Conservation (phyloP, 2,888 invertebrate genomes). For the Stramonita haemastoma region DNA sequence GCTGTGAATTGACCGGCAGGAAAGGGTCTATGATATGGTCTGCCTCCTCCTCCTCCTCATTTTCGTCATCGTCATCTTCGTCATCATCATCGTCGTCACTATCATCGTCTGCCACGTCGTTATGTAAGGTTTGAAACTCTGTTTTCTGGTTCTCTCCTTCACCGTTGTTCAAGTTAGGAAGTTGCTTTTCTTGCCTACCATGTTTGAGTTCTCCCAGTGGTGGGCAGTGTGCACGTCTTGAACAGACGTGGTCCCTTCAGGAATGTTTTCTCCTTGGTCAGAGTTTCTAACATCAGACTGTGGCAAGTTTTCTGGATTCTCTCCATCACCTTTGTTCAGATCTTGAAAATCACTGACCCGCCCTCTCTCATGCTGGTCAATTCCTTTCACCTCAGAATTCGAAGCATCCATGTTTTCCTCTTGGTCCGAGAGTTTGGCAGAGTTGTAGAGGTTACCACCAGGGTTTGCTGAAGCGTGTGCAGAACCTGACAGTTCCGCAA, state of each 20-base stretch:
- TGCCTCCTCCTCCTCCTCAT: not conserved
- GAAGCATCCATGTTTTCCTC: not conserved
- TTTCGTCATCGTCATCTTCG: not conserved
- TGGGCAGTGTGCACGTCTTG: not conserved
- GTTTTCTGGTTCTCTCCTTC: not conserved
- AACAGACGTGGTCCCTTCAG: too few relatives aligned
- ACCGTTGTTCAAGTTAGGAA: not conserved
- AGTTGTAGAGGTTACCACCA: not conserved
- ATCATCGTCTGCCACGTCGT: not conserved
- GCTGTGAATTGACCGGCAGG: not conserved
- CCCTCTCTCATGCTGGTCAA: too few relatives aligned
- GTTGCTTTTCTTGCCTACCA: not conserved
- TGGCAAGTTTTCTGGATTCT: not conserved
- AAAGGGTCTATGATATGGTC: not conserved
- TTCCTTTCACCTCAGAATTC: too few relatives aligned
- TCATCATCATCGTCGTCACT: not conserved
- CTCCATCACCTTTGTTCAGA: not conserved
- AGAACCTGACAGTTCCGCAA: not conserved
- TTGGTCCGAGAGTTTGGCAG: not conserved
- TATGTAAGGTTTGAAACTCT: not conserved
- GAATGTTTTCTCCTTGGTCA: not conserved
- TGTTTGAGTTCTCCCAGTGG: not conserved
- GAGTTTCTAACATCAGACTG: not conserved
- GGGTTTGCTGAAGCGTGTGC: not conserved
- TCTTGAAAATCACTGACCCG: too few relatives aligned